Base-by-base conservation (phyloP, 2,797 vertebrate species). In the Pterois miles region DNA sequence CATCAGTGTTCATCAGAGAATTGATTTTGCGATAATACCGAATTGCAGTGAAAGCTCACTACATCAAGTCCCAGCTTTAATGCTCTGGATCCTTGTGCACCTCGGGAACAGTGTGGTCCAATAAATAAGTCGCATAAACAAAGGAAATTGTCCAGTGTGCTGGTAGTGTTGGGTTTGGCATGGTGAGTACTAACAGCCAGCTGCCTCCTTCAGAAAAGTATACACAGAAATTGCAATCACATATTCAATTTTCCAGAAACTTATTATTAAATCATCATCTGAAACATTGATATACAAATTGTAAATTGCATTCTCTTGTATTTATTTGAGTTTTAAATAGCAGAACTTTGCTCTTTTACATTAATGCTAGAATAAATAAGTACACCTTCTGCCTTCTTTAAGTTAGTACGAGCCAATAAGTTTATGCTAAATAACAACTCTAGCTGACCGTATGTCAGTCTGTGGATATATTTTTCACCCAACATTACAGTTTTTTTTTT, bases 111-210 rank as follows among this genome's bases (percentile, higher is more conserved):
- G 40, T 43, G 65, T 22, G 38, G 50, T 29, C 23, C 40, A 43
- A 43, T 43, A 43, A 43, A 43, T 43, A 33, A 68, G 67, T 69
- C 71, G 27, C 29, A 64, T 23, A 43, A 68, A 80, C 66, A 81
- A 75, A 10, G 40, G 31, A 33, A 64, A 40, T 11, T 57, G 38
- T 57, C 63, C 50, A 60, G 46, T 43, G 4, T 18, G 23, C 23
- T 14, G 38, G 31, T 46, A 53, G 34, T 29, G 3, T 57, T n/a
- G 27, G 40, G 23, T 57, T 71, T 70, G 46, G 34, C 46, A 23
- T 4, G 4, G 14, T 52, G 34, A 64, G 18, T 11, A 52, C 50
- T 25, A 22, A 50, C 40, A 76, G 27, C 22, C 53, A 50, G 14
- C 43, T 62, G 40, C 56, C 57, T 34, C 14, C 53, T 52, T 46